phyloP scores from a whole-genome alignment of 2,888 invertebrate genomes.

The Melolontha melolontha region DNA sequence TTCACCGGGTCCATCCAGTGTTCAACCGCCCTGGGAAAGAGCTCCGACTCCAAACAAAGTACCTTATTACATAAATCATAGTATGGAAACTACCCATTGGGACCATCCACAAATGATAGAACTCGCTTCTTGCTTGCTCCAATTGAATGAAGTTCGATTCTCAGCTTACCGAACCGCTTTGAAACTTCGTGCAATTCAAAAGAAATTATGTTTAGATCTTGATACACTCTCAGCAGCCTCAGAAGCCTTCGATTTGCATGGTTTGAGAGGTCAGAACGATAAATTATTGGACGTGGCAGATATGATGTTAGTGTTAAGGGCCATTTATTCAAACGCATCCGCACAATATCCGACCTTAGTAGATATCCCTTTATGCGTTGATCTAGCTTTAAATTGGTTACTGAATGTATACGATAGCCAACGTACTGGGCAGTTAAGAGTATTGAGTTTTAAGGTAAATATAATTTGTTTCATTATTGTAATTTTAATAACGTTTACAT shows the following conservation, averaged over 20 bases:
- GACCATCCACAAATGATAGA: slow-evolving; percentile 99
- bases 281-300: slow-evolving; percentile 95
- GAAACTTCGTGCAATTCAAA: slow-evolving; percentile 96
- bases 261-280: slow-evolving; percentile 93
- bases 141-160: slow-evolving; percentile 97
- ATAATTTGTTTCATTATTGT: background rate
- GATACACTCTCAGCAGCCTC: slow-evolving; percentile 86
- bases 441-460: slow-evolving; percentile 90
- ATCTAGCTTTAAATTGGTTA: slow-evolving; percentile 97
- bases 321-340: slow-evolving; percentile 78
- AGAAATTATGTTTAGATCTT: slow-evolving; percentile 88
- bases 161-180: slow-evolving; percentile 98
- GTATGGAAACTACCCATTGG: slow-evolving; percentile 99
- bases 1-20: slow-evolving; percentile 74
- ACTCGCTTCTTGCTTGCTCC: slow-evolving; percentile 88
- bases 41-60: slow-evolving; percentile 97
- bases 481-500: background rate
- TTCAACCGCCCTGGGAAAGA: slow-evolving; percentile 97
- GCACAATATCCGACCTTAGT: slow-evolving; percentile 68
- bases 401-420: slow-evolving; percentile 99
- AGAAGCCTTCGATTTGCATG: slow-evolving; percentile 94
- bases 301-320: slow-evolving; percentile 94
- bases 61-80: slow-evolving; percentile 99
- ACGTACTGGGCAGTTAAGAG: slow-evolving; percentile 95
- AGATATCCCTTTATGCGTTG: slow-evolving; percentile 93